Evolutionary conservation across 2,113 vertebrate genomes (phyloP).

Genomic region (Macrotis lagotis): DNA sequence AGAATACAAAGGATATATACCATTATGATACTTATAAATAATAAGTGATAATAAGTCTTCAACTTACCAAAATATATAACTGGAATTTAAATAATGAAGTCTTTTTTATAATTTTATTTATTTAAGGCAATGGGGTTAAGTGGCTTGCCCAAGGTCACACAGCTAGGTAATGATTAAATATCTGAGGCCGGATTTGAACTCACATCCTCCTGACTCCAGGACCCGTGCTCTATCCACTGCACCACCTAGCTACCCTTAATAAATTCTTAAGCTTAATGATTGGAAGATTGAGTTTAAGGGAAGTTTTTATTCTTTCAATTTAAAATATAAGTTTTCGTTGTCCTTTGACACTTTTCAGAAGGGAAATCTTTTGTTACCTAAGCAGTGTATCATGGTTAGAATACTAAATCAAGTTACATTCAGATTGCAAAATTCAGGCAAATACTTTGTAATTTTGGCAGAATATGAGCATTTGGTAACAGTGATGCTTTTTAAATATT

Average conservation of each 20-base stretch:
- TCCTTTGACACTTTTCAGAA: conserved; percentile 2
- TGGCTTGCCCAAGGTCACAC: too few relatives aligned
- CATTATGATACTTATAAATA: too few relatives aligned
- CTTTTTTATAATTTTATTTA: too few relatives aligned
- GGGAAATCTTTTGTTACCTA: conserved; percentile 39
- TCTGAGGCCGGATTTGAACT: too few relatives aligned
- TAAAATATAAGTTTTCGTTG: conserved; percentile 27
- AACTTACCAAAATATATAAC: background rate
- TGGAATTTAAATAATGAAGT: background rate
- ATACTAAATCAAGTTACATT: conserved; percentile 1
- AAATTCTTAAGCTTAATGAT: conserved; percentile 6
- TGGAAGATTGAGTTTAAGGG: conserved; percentile 22
- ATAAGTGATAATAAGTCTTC: background rate
- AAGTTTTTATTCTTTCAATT: background rate
- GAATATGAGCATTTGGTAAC: conserved; percentile 40
- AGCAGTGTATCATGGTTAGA: background rate
- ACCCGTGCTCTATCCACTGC: too few relatives aligned
- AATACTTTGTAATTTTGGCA: background rate
- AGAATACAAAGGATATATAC: background rate
- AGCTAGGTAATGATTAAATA: too few relatives aligned
- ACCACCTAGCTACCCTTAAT: too few relatives aligned
- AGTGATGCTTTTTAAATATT: conserved; percentile 48
- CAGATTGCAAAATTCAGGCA: conserved; percentile 30
- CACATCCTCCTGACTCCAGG: too few relatives aligned
- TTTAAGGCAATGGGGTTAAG: too few relatives aligned